Base-by-base conservation (phyloP, 2,888 invertebrate genomes). In the Drosophila pseudotakahashii region DNA sequence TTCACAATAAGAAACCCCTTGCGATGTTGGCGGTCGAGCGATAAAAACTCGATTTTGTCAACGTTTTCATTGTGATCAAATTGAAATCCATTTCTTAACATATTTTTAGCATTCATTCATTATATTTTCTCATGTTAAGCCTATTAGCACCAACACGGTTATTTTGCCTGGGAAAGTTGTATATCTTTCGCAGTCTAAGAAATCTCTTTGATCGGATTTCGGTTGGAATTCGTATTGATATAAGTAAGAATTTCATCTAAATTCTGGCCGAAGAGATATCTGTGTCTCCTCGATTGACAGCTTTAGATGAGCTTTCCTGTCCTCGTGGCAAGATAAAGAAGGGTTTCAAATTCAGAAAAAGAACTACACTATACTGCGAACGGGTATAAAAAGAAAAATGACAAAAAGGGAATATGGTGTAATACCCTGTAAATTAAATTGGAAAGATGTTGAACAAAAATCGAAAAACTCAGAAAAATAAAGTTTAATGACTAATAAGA, bases 41-140 rank as follows among this genome's bases (percentile, higher is more conserved):
- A 41, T 52, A 47, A 67, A 73, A 58, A 60, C 36, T 23, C 19
- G n/a, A 47, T 57, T 78, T 77, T 72, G 68, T 83, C 79, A 81
- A 58, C 72, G 79, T 75, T 81, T 81, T 79, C 60, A 57, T 78
- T 75, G 68, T 57, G 60, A 61, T 58, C 61, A 71, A 57, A 75
- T 76, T 67, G 45, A 76, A 76, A 62, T 78, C 72, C 62, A 79
- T 72, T 67, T 75, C 69, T 81, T 67, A 44, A 73, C 57, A 78
- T 74, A 70, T 76, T 75, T 84, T 84, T 76, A 58, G 79, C 84
- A 80, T 69, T 60, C 54, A 54, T 76, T 67, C 53, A 59, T 70
- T 50, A 55, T 66, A 71, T 50, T 48, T 57, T 37, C 14, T 11
- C 14, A 53, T 14, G 34, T 47, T 81, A 83, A 83, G 67, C 84